These are phyloP conservation scores for Mungos mungo DNA, from an alignment of 2,113 vertebrate genomes.

Conservation along the genomic window DNA sequence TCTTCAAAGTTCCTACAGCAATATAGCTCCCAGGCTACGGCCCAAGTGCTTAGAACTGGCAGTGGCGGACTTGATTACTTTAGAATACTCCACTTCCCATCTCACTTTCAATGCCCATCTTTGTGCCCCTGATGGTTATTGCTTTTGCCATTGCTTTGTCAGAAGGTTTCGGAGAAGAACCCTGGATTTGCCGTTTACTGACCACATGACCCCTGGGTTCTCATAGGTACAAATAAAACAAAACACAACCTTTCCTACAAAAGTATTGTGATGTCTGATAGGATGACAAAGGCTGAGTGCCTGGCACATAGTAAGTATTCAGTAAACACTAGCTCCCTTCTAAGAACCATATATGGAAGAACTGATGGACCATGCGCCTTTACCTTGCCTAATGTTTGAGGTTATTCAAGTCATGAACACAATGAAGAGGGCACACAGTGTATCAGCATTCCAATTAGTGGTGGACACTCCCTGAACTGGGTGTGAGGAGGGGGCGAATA, in stretches of 20 bases:
- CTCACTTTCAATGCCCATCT: background rate
- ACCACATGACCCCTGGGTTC: background rate
- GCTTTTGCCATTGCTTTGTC: background rate
- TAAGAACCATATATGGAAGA: background rate
- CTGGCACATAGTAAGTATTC: background rate
- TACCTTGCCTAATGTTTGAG: background rate
- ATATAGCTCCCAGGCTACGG: background rate
- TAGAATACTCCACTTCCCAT: background rate
- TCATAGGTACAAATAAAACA: background rate
- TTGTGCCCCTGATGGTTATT: background rate
- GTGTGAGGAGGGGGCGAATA: background rate
- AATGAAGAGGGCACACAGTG: background rate
- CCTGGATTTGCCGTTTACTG: background rate
- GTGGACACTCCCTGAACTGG: accelerated
- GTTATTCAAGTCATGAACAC: background rate
- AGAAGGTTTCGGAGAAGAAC: background rate
- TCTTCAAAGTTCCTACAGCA: background rate
- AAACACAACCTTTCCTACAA: background rate
- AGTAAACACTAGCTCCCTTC: background rate
- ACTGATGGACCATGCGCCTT: background rate
- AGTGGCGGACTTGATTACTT: background rate
- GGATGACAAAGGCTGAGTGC: background rate
- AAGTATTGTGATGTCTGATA: no score
- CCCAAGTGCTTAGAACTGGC: background rate
- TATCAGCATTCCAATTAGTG: background rate